phyloP scores from a whole-genome alignment of 2,888 invertebrate species.

The Chrysotoxum bicinctum region DNA sequence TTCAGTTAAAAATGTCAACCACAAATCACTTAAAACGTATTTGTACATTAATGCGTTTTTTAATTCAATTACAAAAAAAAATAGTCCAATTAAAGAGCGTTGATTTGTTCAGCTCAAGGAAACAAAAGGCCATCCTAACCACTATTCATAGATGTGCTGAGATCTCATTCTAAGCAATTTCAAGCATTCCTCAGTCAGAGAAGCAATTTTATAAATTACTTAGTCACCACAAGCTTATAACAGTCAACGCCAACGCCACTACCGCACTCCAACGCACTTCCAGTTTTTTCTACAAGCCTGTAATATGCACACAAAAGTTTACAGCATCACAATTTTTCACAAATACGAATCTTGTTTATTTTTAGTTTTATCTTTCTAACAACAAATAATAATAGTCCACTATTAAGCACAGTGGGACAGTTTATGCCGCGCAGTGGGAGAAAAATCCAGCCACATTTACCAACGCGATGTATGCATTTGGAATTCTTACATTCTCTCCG shows the following conservation, averaged over 20 bases:
- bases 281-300: neutral
- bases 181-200: neutral
- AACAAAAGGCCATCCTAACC: slow-evolving; percentile 6
- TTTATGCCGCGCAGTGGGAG: neutral
- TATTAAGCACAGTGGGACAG: neutral
- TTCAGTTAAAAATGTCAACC: slow-evolving; percentile 6
- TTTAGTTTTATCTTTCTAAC: slow-evolving; percentile 28
- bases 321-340: slow-evolving; percentile 8
- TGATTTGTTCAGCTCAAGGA: neutral
- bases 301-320: neutral
- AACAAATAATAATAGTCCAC: slow-evolving; percentile 3
- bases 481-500: too few species aligned
- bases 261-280: slow-evolving; percentile 2
- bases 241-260: neutral
- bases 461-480: too few species aligned
- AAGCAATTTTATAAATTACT: neutral
- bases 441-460: neutral
- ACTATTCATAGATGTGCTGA: neutral
- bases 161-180: neutral
- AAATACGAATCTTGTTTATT: slow-evolving; percentile 28
- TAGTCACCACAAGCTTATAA: neutral
- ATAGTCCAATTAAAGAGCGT: slow-evolving; percentile 26
- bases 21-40: slow-evolving; percentile 4
- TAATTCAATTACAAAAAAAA: slow-evolving; percentile 10
- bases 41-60: neutral